Percentiles rank a stretch among this genome's conserved stretches.
Conservation (phyloP, 2,888 invertebrate genomes). For the Deroplatys truncata region DNA sequence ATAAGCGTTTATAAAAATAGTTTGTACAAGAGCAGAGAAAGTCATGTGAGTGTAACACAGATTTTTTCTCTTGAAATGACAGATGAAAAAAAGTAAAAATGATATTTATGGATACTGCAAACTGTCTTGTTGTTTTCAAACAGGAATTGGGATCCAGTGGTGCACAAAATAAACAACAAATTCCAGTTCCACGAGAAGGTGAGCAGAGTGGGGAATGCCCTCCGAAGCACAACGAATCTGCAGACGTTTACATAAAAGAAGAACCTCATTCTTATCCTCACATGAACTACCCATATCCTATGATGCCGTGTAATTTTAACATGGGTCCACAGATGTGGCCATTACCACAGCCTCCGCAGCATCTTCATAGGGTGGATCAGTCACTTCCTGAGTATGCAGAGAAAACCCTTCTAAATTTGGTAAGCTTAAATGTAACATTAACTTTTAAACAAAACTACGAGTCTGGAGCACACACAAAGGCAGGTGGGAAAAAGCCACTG, state of each 20-base stretch:
- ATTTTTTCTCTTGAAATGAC: too few species aligned
- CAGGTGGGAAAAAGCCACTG: too few species aligned
- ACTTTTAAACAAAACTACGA: background rate
- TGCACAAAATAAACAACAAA: background rate
- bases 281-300: background rate
- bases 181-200: background rate
- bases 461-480: too few species aligned
- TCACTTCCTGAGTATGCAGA: background rate
- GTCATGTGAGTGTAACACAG: too few species aligned
- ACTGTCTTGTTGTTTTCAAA: too few species aligned
- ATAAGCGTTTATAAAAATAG: too few species aligned
- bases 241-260: background rate
- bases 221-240: background rate
- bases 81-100: too few species aligned
- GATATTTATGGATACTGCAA: too few species aligned
- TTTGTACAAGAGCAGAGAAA: too few species aligned
- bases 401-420: background rate
- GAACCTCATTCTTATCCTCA: background rate
- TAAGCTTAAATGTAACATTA: background rate
- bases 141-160: background rate
- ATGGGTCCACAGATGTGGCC: conserved; percentile 4
- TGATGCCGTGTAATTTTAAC: background rate
- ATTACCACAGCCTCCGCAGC: background rate
- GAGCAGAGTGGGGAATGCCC: background rate
- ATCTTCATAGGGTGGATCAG: background rate